Conservation (phyloP, 2,113 vertebrate species). For the Tricholaema leucomelas region DNA sequence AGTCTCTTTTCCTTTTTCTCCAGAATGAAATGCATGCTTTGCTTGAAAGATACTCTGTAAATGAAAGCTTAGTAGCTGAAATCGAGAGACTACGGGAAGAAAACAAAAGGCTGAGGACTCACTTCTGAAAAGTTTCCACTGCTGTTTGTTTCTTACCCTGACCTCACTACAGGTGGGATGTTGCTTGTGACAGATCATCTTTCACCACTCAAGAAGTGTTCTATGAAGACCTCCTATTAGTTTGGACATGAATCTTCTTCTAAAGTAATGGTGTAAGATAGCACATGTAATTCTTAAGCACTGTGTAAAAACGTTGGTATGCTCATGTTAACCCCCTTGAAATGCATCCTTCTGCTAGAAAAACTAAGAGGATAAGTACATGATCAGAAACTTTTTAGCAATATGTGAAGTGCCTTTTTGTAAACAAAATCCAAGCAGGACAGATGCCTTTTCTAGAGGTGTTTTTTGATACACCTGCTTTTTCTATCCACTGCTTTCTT, state of each 20-base stretch:
- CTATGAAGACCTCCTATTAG: constrained; percentile 35
- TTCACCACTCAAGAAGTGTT: constrained; percentile 11
- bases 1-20: constrained; percentile 18
- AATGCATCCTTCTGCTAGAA: constrained; percentile 8
- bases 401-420: constrained; percentile 75
- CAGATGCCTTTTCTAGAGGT: constrained; percentile 42
- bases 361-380: constrained; percentile 21
- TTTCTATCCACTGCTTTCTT: constrained; percentile 32
- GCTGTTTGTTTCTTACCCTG: not conserved
- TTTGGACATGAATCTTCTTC: not conserved
- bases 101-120: constrained; percentile 87
- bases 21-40: constrained; percentile 94
- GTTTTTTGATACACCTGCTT: constrained; percentile 44
- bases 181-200: constrained; percentile 25
- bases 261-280: constrained; percentile 40
- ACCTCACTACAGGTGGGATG: constrained; percentile 5
- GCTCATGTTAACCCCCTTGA: constrained; percentile 45
- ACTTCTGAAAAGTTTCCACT: constrained; percentile 81
- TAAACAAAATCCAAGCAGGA: constrained; percentile 52
- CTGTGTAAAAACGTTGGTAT: constrained; percentile 22
- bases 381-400: constrained; percentile 41
- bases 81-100: constrained; percentile 92
- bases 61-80: constrained; percentile 93
- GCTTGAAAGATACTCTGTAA: constrained; percentile 91
- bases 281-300: constrained; percentile 6